These are phyloP conservation scores for Sebastes fasciatus DNA, from an alignment of 2,113 vertebrate genomes.

Conservation along the genomic window DNA sequence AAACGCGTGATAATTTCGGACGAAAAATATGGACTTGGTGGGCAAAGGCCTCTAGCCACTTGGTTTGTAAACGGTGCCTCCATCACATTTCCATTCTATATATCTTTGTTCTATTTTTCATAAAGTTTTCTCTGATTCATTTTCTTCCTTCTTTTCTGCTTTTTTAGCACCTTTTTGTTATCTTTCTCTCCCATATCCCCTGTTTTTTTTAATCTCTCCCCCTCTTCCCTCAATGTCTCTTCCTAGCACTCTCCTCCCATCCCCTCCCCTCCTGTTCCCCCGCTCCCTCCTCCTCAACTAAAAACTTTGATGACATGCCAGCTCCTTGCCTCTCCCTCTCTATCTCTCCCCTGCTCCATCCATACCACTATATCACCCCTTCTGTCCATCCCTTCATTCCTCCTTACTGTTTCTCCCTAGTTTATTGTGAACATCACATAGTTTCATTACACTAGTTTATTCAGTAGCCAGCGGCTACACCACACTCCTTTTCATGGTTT, in stretches of 20 bases:
- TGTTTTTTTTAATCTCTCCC: conserved; percentile 4
- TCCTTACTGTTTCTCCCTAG: conserved; percentile 33
- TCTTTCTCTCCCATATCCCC: neutral
- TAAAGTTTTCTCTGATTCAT: neutral
- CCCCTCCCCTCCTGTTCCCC: neutral
- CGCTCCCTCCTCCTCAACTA: conserved; percentile 10
- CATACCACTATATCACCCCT: conserved; percentile 30
- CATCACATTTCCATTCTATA: neutral
- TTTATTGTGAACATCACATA: conserved; percentile 69
- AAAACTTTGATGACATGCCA: conserved; percentile 48
- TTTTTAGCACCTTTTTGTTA: conserved; percentile 4
- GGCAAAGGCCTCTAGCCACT: neutral
- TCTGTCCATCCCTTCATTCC: conserved; percentile 40
- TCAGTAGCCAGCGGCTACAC: conserved; percentile 62
- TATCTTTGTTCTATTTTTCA: neutral
- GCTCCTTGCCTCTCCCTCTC: conserved; percentile 1
- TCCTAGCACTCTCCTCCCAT: conserved; percentile 15
- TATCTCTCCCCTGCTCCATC: neutral
- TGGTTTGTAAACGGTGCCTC: neutral
- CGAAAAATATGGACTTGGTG: too few species aligned
- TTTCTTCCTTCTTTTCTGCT: conserved; percentile 14
- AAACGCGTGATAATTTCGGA: too few species aligned
- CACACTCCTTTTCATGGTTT: conserved; percentile 65
- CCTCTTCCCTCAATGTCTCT: neutral
- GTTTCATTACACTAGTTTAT: conserved; percentile 76